phyloP scores from a whole-genome alignment of 2,797 vertebrate genomes.

The Lutjanus campechanus region DNA sequence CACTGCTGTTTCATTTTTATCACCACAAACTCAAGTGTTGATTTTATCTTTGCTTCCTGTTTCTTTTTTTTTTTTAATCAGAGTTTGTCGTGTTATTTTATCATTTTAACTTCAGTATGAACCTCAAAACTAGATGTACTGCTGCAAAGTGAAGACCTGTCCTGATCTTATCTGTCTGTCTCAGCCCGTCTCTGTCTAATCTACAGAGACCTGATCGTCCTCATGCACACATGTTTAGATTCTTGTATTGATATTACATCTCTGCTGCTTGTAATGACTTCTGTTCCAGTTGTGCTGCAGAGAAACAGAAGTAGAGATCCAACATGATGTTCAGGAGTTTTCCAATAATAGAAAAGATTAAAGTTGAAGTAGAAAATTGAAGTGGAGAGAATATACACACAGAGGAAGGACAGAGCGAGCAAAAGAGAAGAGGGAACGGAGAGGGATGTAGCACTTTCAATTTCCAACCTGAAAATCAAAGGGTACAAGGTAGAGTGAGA shows the following conservation, averaged over 20 bases:
- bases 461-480: slow-evolving; percentile 46
- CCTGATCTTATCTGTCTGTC: background rate
- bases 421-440: background rate
- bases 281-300: background rate
- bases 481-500: slow-evolving; percentile 18
- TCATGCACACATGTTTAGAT: background rate
- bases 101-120: background rate
- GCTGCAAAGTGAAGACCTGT: background rate
- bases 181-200: background rate
- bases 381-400: slow-evolving; percentile 18
- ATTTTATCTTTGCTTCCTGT: too few relatives aligned
- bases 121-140: background rate
- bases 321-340: background rate
- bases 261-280: background rate
- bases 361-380: slow-evolving; percentile 37
- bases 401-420: slow-evolving; percentile 24
- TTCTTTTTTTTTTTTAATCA: too few relatives aligned
- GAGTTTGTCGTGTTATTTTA: background rate
- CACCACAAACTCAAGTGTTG: too few relatives aligned
- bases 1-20: too few relatives aligned
- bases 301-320: background rate
- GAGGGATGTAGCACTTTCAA: slow-evolving; percentile 22
- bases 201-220: background rate
- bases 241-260: background rate
- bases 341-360: slow-evolving; percentile 30